Percentiles rank a stretch among this genome's conserved stretches.
phyloP scores from a whole-genome alignment of 2,888 invertebrate species.

The Lepas anatifera region DNA sequence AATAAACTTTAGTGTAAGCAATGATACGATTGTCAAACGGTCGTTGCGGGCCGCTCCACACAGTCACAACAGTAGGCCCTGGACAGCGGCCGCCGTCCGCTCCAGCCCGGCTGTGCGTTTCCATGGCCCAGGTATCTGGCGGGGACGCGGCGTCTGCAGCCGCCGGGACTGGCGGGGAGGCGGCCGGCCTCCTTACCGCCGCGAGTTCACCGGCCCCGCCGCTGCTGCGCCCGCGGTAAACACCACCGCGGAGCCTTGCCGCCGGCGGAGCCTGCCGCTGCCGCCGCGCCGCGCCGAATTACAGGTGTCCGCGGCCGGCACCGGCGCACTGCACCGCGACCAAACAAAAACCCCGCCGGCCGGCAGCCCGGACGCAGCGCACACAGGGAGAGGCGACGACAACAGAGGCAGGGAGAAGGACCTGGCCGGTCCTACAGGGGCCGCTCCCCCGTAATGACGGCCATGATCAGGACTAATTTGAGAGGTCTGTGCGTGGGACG shows the following conservation, averaged over 20 bases:
- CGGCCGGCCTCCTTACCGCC: neutral
- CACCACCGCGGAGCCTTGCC: neutral
- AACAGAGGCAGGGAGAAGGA: neutral
- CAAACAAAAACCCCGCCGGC: neutral
- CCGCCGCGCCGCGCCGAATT: neutral
- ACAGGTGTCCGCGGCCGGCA: slow-evolving; percentile 6
- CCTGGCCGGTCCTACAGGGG: neutral
- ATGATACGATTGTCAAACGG: no score
- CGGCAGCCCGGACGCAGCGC: no score
- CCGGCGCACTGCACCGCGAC: neutral
- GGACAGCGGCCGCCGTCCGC: no score
- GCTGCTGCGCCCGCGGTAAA: neutral
- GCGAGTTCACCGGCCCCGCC: neutral
- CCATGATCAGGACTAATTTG: slow-evolving; percentile 4
- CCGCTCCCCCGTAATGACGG: neutral
- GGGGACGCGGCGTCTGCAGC: neutral
- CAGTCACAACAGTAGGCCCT: no score
- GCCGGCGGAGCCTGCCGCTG: neutral
- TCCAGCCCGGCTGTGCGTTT: no score
- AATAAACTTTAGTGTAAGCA: no score
- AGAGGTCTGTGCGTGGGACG: neutral
- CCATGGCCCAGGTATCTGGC: neutral
- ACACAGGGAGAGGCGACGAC: no score
- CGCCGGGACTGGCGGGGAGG: neutral
- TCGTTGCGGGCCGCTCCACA: no score